Conservation (phyloP, 2,113 vertebrate species). For the Emydocephalus ijimae region DNA sequence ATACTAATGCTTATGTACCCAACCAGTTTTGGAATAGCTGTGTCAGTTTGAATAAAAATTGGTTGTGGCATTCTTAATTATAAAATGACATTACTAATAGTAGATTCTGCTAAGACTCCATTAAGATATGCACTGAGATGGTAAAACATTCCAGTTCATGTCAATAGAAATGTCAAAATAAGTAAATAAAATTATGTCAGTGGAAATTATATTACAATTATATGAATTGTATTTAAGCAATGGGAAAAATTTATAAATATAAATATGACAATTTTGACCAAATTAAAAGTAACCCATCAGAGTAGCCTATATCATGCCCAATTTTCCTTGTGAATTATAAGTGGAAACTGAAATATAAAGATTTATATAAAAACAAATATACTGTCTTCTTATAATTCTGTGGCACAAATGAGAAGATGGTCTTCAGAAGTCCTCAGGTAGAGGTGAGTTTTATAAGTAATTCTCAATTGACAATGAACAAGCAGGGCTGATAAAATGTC, state of each 20-base stretch:
- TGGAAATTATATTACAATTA: slow-evolving; percentile 39
- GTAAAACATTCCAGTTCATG: slow-evolving; percentile 31
- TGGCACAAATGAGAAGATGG: not conserved
- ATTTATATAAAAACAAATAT: not conserved
- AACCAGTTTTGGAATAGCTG: not conserved
- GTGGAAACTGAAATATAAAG: slow-evolving; percentile 14
- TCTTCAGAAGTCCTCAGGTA: too few relatives aligned
- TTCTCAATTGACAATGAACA: too few relatives aligned
- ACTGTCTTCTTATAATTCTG: not conserved
- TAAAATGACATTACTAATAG: slow-evolving; percentile 28
- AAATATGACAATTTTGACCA: slow-evolving; percentile 32
- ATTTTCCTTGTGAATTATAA: slow-evolving; percentile 23
- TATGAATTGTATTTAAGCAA: slow-evolving; percentile 46
- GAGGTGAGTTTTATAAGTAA: too few relatives aligned
- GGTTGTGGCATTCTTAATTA: slow-evolving; percentile 42
- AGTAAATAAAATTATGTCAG: slow-evolving; percentile 41
- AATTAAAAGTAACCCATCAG: slow-evolving; percentile 23
- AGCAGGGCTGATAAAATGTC: too few relatives aligned
- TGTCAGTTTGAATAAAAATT: slow-evolving; percentile 35
- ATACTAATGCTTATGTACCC: not conserved
- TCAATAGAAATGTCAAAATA: slow-evolving; percentile 40
- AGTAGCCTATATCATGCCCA: slow-evolving; percentile 12
- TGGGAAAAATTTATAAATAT: slow-evolving; percentile 20
- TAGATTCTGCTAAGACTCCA: slow-evolving; percentile 40
- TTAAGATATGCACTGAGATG: slow-evolving; percentile 42